Evolutionary conservation across 2,797 vertebrate species (phyloP), one percentile per base, ranked within the genome.

Genomic region (Loris lydekkerianus): DNA sequence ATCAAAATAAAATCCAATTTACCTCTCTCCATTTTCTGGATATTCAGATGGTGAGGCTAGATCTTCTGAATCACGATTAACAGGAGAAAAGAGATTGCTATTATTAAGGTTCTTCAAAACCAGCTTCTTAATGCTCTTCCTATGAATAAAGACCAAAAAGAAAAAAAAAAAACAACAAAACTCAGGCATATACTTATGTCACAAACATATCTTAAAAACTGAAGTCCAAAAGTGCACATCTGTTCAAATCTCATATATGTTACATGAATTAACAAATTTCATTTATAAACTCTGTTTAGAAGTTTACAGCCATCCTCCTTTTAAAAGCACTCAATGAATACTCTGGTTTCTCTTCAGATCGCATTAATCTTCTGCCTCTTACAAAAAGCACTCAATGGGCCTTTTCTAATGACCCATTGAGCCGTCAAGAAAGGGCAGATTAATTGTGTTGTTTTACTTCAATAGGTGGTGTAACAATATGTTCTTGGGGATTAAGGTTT

Each of bases 51-150:
- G 99, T 0, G 99, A 99, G 0, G 99, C 98, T 1, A 99, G 98
- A 97, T 99, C 99, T 5, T 99, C 99, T 0, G 97, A 97, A 56
- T 99, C 99, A 7, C 98, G 98, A 97, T 73, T 99, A 78, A 98
- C 78, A 0, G 99, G 99, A 3, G 99, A 99, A 98, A 99, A 99
- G 58, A 99, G 98, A 60, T 97, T 99, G 97, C 98, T 99, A 95
- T 97, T 98, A 88, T 98, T 99, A 76, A 99, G 98, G 97, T 99
- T 99, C 98, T 99, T 99, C 98, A 99, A 98, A 53, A 99, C 99
- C 90, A 99, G 98, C 75, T 99, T 99, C 98, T 99, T 99, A 97
- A 99, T 99, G 98, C 99, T 99, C 95, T 99, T 99, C 98, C 99
- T 99, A 78, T 40, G 97, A 65, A 60, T 0, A 93, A 53, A 80